A percentile compares a stretch with the other conserved stretches of the same genome.
These are phyloP conservation scores for Plecturocebus donacophilus DNA, from an alignment of 2,113 vertebrate species.

Conservation along the genomic window DNA sequence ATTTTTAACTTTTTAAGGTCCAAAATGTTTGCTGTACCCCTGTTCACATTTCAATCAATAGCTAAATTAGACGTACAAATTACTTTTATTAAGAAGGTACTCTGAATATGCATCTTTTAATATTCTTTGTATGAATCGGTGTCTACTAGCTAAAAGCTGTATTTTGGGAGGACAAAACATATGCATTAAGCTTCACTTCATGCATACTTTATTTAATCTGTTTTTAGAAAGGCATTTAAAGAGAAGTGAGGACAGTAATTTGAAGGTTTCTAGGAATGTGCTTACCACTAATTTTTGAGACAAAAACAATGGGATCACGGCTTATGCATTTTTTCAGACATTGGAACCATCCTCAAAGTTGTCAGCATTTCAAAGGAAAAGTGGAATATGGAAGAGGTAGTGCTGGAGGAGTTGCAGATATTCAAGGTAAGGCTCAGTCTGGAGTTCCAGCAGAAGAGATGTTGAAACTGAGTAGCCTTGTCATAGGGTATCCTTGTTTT, in stretches of 20 bases:
- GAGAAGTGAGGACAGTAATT: not conserved
- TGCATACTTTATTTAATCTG: not conserved
- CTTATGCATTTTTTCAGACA: slow-evolving; percentile 84
- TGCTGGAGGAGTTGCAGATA: slow-evolving; percentile 95
- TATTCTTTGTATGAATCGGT: not conserved
- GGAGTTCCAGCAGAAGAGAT: slow-evolving; percentile 20
- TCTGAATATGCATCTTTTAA: not conserved
- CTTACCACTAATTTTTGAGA: not conserved
- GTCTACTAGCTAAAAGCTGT: not conserved
- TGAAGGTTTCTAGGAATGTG: not conserved
- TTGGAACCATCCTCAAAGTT: slow-evolving; percentile 94
- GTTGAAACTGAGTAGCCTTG: not conserved
- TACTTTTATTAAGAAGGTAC: not conserved
- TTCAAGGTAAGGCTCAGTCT: slow-evolving; percentile 88
- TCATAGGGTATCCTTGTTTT: not conserved
- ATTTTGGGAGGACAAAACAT: not conserved
- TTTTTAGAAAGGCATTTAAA: not conserved
- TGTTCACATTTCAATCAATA: not conserved
- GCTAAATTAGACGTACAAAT: not conserved
- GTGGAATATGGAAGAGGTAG: slow-evolving; percentile 94
- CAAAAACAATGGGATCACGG: not conserved
- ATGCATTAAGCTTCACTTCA: not conserved
- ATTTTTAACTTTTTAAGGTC: not conserved
- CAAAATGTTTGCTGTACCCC: not conserved
- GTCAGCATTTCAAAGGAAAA: slow-evolving; percentile 96